A percentile compares a stretch with the other conserved stretches of the same genome.
Evolutionary conservation across 2,113 vertebrate genomes (phyloP).

Genomic region (Eira barbara): DNA sequence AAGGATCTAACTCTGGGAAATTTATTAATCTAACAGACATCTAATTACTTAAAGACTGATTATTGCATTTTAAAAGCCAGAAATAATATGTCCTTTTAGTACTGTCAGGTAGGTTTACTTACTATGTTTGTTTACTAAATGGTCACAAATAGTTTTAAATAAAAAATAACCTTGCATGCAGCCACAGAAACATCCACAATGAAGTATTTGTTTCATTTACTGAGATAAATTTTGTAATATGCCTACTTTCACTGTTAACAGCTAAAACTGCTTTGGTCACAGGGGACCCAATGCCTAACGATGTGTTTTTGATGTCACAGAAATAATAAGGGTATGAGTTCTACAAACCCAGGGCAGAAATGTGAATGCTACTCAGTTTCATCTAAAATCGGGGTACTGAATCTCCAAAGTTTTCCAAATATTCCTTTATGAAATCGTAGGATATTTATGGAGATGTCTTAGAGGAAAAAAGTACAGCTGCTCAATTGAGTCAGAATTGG

Average conservation of each 20-base stretch:
- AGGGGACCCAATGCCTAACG: not conserved
- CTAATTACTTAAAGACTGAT: not conserved
- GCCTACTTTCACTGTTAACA: not conserved
- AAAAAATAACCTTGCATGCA: conserved; percentile 80
- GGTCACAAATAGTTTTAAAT: conserved; percentile 38
- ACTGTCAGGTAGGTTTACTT: not conserved
- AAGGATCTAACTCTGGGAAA: conserved; percentile 4
- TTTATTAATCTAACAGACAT: not conserved
- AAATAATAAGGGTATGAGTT: conserved; percentile 1
- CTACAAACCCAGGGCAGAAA: not conserved
- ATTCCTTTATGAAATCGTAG: not conserved
- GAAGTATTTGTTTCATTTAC: conserved; percentile 43
- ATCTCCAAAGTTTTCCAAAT: conserved; percentile 1
- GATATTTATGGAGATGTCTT: conserved; percentile 1
- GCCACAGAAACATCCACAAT: conserved; percentile 70
- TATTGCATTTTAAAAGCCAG: conserved; percentile 10
- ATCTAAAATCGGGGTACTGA: conserved; percentile 17
- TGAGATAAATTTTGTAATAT: conserved; percentile 58
- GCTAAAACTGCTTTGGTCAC: conserved; percentile 2
- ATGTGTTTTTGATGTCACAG: not conserved
- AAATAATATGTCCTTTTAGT: conserved; percentile 6
- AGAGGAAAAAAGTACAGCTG: not conserved
- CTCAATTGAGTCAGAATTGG: not conserved
- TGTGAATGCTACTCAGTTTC: not conserved
- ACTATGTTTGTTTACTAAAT: not conserved